Conservation (phyloP, 2,113 vertebrate genomes). For the Carassius auratus region DNA sequence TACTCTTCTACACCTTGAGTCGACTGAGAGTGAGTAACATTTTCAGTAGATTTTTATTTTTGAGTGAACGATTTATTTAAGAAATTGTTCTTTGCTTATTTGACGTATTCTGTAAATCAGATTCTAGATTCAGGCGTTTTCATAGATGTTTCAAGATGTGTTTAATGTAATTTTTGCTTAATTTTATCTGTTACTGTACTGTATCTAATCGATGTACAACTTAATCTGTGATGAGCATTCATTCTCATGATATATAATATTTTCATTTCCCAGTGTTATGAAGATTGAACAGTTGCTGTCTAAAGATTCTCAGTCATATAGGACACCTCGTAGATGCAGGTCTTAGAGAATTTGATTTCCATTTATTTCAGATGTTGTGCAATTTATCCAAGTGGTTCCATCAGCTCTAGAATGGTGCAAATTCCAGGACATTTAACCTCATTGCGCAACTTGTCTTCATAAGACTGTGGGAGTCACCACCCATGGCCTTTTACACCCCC, state of each 20-base stretch:
- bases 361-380: background rate
- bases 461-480: conserved; percentile 11
- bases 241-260: background rate
- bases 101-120: background rate
- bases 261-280: background rate
- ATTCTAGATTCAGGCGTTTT: background rate
- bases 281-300: background rate
- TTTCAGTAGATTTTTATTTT: too few relatives aligned
- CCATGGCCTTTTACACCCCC: conserved; percentile 4
- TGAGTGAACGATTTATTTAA: background rate
- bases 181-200: background rate
- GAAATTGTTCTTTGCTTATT: background rate
- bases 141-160: background rate
- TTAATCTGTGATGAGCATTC: background rate
- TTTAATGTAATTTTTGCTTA: background rate
- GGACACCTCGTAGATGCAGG: background rate
- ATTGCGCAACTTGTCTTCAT: background rate
- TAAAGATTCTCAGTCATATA: background rate
- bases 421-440: conserved; percentile 15
- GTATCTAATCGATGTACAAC: background rate
- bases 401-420: background rate
- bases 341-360: background rate
- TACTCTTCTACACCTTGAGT: too few relatives aligned
- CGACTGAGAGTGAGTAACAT: too few relatives aligned
- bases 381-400: background rate